A percentile compares a stretch with the other conserved stretches of the same genome.
These are phyloP conservation scores for Cephonodes hylas DNA, from an alignment of 2,888 invertebrate species.

Conservation along the genomic window DNA sequence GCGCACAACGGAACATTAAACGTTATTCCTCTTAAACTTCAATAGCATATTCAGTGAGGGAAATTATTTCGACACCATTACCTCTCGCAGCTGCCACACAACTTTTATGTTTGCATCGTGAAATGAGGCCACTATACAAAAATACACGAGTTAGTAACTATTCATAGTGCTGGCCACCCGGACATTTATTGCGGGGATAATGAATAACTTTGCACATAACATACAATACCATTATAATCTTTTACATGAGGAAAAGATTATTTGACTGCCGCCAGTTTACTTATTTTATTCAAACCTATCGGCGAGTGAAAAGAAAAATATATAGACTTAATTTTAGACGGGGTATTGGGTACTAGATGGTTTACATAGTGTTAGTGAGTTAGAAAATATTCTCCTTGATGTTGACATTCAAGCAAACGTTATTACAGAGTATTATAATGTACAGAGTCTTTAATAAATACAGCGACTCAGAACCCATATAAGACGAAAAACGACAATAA, in stretches of 20 bases:
- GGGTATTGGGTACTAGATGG: too few species aligned
- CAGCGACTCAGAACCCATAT: too few species aligned
- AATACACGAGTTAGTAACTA: constrained; percentile 11
- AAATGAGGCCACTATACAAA: constrained; percentile 29
- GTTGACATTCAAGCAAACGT: too few species aligned
- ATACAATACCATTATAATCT: not conserved
- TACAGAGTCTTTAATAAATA: too few species aligned
- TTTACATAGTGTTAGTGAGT: too few species aligned
- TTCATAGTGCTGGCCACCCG: not conserved
- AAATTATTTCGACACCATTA: constrained; percentile 66
- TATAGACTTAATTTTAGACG: too few species aligned
- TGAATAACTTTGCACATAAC: not conserved
- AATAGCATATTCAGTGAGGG: constrained; percentile 51
- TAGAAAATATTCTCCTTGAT: too few species aligned
- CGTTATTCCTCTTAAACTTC: constrained; percentile 42
- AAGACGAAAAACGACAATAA: too few species aligned
- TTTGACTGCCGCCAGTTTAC: not conserved
- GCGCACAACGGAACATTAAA: constrained; percentile 54
- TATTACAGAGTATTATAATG: too few species aligned
- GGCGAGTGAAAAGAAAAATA: too few species aligned
- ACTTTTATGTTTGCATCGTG: constrained; percentile 48
- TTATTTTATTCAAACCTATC: not conserved
- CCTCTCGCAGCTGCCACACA: constrained; percentile 57
- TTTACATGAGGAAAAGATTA: not conserved
- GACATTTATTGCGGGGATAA: not conserved